Conservation (phyloP, 2,113 vertebrate species). For the Odobenus rosmarus region DNA sequence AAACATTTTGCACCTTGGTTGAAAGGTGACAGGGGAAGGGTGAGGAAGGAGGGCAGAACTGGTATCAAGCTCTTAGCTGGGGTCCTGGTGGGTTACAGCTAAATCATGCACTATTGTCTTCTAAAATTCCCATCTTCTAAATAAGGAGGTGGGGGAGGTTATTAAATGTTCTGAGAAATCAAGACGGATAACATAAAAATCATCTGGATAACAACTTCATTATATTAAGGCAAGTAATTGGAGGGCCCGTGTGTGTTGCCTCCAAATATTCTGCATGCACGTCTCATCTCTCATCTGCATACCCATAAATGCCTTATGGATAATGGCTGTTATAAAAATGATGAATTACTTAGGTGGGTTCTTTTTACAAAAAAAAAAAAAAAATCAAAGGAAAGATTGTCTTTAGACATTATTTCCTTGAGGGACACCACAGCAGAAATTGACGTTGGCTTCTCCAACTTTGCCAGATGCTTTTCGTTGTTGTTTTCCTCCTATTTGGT, state of each 20-base stretch:
- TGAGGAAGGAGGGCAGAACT: fast-evolving
- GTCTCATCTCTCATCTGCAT: background rate
- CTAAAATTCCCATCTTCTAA: background rate
- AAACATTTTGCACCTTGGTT: background rate
- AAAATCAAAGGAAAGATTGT: background rate
- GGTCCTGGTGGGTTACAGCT: fast-evolving
- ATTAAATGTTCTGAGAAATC: background rate
- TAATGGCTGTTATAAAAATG: slow-evolving; percentile 52
- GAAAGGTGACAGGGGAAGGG: background rate
- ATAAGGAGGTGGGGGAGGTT: background rate
- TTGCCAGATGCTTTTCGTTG: background rate
- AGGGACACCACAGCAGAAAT: background rate
- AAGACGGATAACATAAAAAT: background rate
- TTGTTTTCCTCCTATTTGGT: background rate
- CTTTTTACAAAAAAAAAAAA: background rate
- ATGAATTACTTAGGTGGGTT: slow-evolving; percentile 29
- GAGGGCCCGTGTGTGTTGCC: fast-evolving
- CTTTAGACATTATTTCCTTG: background rate
- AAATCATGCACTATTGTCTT: fast-evolving
- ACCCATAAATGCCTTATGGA: slow-evolving; percentile 26
- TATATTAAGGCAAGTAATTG: slow-evolving; percentile 14
- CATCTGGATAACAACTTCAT: slow-evolving; percentile 22
- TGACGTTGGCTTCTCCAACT: background rate
- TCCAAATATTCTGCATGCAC: background rate
- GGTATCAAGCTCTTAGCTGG: fast-evolving